Evolutionary conservation across 2,888 invertebrate genomes (phyloP).

Genomic region (Eupithecia inturbata): DNA sequence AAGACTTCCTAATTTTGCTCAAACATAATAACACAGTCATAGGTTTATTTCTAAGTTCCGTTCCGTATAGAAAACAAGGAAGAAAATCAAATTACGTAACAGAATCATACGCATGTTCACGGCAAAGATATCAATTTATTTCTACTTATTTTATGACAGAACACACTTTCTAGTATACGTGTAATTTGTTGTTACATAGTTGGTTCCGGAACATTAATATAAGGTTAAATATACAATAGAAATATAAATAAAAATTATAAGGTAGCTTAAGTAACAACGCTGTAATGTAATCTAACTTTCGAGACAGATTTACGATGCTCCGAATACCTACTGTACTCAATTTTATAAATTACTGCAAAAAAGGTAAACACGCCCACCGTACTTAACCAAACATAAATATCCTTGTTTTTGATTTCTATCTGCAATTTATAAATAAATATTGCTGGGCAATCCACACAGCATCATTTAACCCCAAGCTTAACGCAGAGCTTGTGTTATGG

Average conservation of each 20-base stretch:
- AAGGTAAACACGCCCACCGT: too few relatives aligned
- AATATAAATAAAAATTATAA: background rate
- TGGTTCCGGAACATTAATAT: background rate
- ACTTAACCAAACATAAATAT: too few relatives aligned
- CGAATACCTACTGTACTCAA: too few relatives aligned
- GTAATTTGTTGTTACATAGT: background rate
- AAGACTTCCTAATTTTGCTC: background rate
- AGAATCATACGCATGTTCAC: constrained; percentile 17
- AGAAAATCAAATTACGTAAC: constrained; percentile 23
- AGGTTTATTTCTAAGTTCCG: background rate
- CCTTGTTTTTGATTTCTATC: too few relatives aligned
- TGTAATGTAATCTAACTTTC: too few relatives aligned
- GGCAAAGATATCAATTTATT: constrained; percentile 22
- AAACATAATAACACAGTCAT: background rate
- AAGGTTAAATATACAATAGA: background rate
- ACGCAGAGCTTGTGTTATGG: too few relatives aligned
- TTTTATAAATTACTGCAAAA: too few relatives aligned
- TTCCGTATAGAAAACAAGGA: constrained; percentile 25
- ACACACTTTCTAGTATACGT: constrained; percentile 14
- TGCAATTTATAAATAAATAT: too few relatives aligned
- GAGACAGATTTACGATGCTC: too few relatives aligned
- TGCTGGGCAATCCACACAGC: too few relatives aligned
- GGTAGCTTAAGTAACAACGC: too few relatives aligned
- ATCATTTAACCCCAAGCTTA: too few relatives aligned
- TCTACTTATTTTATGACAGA: constrained; percentile 2